A percentile compares a stretch with the other conserved stretches of the same genome.
Conservation (phyloP, 2,888 invertebrate species). For the Prosapia bicincta region DNA sequence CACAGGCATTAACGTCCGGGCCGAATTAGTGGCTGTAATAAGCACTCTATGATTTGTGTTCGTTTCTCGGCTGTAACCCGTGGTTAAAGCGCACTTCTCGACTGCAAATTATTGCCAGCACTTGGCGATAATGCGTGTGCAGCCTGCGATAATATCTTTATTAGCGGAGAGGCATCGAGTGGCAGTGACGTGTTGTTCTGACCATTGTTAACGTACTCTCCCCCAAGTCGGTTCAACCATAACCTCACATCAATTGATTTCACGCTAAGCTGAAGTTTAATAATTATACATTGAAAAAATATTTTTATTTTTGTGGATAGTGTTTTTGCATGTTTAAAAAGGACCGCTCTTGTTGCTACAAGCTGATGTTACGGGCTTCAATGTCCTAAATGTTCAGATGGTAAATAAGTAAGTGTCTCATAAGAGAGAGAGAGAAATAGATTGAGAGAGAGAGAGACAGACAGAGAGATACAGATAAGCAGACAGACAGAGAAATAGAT, state of each 20-base stretch:
- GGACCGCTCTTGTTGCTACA: too few species aligned
- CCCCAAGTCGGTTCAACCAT: neutral
- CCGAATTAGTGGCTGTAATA: neutral
- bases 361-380: too few species aligned
- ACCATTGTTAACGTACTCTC: neutral
- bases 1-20: neutral
- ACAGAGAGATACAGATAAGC: too few species aligned
- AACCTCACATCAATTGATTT: too few species aligned
- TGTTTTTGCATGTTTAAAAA: too few species aligned
- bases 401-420: too few species aligned
- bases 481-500: too few species aligned
- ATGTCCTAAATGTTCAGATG: too few species aligned
- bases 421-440: too few species aligned
- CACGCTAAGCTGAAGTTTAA: neutral
- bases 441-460: too few species aligned
- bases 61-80: neutral
- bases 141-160: neutral
- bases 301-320: neutral
- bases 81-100: neutral
- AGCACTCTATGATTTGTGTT: neutral
- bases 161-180: neutral
- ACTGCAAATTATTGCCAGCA: neutral
- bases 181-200: neutral
- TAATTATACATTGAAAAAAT: neutral
- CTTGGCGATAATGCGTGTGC: neutral